Percentiles rank a stretch among this genome's conserved stretches.
These are phyloP conservation scores for Colletes collaris DNA, from an alignment of 2,888 invertebrate genomes.

Conservation along the genomic window DNA sequence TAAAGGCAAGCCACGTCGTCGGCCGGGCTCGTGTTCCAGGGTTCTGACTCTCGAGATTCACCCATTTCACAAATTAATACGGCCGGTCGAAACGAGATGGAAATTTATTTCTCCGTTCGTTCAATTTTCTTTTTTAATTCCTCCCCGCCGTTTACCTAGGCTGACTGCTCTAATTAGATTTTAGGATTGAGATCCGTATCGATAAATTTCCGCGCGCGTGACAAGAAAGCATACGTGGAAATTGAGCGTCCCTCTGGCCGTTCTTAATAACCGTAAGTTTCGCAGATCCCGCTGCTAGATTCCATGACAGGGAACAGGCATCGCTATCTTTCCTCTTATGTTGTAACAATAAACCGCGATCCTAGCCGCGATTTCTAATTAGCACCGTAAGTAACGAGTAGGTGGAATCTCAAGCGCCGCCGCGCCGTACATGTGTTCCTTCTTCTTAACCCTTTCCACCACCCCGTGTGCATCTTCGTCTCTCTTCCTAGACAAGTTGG, in stretches of 20 bases:
- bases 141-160: neutral
- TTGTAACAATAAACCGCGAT: constrained; percentile 47
- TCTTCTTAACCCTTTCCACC: neutral
- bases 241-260: neutral
- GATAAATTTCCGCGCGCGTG: neutral
- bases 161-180: constrained; percentile 10
- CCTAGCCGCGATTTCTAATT: constrained; percentile 49
- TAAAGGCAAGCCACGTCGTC: constrained; percentile 27
- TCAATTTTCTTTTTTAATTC: too few species aligned
- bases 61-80: constrained; percentile 52
- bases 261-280: constrained; percentile 26
- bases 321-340: constrained; percentile 24
- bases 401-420: constrained; percentile 40
- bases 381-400: constrained; percentile 43
- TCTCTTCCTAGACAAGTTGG: neutral
- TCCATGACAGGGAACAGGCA: constrained; percentile 32
- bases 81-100: constrained; percentile 28
- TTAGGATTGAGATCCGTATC: constrained; percentile 20
- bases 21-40: constrained; percentile 10
- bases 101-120: constrained; percentile 28
- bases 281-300: constrained; percentile 40
- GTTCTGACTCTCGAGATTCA: constrained; percentile 30
- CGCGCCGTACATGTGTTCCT: constrained; percentile 18
- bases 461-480: neutral
- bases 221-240: constrained; percentile 6